A percentile compares a stretch with the other conserved stretches of the same genome.
phyloP scores from a whole-genome alignment of 2,797 vertebrate species.

The Gadopsis marmoratus region DNA sequence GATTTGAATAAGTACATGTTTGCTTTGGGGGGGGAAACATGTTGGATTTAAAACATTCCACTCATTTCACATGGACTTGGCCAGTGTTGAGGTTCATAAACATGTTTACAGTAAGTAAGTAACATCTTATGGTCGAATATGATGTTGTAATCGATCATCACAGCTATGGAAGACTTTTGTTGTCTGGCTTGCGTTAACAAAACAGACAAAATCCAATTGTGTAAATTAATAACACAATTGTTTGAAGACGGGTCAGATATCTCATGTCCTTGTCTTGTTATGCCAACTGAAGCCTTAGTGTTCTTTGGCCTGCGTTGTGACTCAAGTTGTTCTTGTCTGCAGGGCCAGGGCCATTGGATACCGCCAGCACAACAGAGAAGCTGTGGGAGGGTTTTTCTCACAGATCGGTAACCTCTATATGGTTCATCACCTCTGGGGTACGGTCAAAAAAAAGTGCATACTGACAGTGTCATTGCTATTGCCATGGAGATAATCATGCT shows the following conservation, averaged over 20 bases:
- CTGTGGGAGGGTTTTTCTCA: constrained; percentile 97
- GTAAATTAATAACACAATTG: constrained; percentile 28
- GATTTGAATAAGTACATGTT: constrained; percentile 35
- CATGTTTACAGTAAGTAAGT: constrained; percentile 17
- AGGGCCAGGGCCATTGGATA: constrained; percentile 96
- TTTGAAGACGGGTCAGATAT: constrained; percentile 33
- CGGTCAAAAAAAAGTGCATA: not conserved
- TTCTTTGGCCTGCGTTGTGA: constrained; percentile 45
- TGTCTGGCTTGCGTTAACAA: not conserved
- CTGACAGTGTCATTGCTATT: not conserved
- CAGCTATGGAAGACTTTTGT: constrained; percentile 1
- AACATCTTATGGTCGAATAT: constrained; percentile 29
- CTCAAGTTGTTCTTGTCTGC: constrained; percentile 39
- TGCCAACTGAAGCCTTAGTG: constrained; percentile 32
- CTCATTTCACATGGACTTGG: constrained; percentile 30
- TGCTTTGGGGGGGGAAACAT: constrained; percentile 35
- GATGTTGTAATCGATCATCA: constrained; percentile 29
- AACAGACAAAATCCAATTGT: constrained; percentile 20
- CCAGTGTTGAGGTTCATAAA: constrained; percentile 24
- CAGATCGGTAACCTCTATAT: constrained; percentile 97
- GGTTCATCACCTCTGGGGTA: constrained; percentile 93
- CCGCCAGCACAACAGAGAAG: constrained; percentile 92
- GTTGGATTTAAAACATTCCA: constrained; percentile 31
- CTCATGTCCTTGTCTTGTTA: not conserved
- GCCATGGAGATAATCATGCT: not conserved